Percentiles rank a stretch among this genome's conserved stretches.
Conservation (phyloP, 2,797 vertebrate genomes). For the Kryptopterus vitreolus region DNA sequence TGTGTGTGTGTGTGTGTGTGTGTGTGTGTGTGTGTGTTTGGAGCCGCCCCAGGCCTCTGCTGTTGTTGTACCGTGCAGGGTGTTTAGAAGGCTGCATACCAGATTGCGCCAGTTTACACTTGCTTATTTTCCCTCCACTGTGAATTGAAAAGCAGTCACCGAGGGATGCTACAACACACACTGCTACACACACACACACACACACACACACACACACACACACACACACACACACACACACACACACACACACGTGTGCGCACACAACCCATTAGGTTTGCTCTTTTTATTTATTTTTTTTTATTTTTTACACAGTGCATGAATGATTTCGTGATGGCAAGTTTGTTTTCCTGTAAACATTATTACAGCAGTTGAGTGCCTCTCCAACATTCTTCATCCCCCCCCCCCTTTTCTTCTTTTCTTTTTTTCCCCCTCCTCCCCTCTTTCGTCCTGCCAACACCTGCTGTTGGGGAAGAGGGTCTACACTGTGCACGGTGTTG, state of each 20-base stretch:
- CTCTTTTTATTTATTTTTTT: not conserved
- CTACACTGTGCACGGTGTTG: conserved; percentile 3
- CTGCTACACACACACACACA: not conserved
- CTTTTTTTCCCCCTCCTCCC: not conserved
- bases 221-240: not conserved
- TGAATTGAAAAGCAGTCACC: not conserved
- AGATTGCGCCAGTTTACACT: conserved; percentile 6
- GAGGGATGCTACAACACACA: too few species aligned
- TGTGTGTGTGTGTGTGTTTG: not conserved
- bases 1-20: not conserved
- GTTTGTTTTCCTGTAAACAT: conserved; percentile 26
- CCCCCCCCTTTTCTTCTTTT: not conserved
- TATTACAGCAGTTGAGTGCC: conserved; percentile 6
- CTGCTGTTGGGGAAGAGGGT: conserved; percentile 15
- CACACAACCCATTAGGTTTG: not conserved
- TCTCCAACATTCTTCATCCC: not conserved
- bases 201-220: not conserved
- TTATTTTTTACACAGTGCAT: not conserved
- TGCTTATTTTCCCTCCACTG: conserved; percentile 17
- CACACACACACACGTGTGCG: not conserved
- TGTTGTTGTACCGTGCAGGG: not conserved
- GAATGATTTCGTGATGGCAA: conserved; percentile 25
- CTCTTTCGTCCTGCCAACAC: not conserved
- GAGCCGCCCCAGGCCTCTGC: not conserved
- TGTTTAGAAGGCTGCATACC: conserved; percentile 6